Conservation (phyloP, 2,888 invertebrate species). For the Digitonthophagus gazella region DNA sequence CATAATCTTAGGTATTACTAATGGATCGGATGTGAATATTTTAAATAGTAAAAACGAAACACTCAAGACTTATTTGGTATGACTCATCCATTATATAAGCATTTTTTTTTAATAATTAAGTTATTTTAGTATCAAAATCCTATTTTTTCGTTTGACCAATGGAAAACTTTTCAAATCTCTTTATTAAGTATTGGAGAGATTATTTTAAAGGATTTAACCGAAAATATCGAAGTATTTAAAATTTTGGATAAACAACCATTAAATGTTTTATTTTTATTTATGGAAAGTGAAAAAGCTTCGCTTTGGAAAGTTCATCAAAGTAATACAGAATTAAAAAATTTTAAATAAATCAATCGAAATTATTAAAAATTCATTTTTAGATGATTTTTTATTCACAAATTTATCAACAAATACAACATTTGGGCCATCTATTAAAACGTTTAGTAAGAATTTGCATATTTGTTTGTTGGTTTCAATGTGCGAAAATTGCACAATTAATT, state of each 20-base stretch:
- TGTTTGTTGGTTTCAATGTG: constrained; percentile 43
- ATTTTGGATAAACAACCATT: constrained; percentile 37
- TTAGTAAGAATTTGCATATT: constrained; percentile 42
- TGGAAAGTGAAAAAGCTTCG: constrained; percentile 40
- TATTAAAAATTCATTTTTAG: constrained; percentile 31
- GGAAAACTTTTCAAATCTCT: constrained; percentile 42
- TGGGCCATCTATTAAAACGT: constrained; percentile 40
- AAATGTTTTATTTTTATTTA: constrained; percentile 40
- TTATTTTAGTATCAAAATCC: constrained; percentile 38
- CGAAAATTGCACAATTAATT: constrained; percentile 41
- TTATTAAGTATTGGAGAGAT: constrained; percentile 37
- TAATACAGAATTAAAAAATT: no score
- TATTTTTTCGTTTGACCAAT: constrained; percentile 42
- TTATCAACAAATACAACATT: constrained; percentile 39
- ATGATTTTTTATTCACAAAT: constrained; percentile 43
- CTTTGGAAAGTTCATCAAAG: constrained; percentile 48
- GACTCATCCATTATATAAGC: neutral
- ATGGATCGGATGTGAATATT: constrained; percentile 21
- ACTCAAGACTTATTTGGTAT: neutral
- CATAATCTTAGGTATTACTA: constrained; percentile 36
- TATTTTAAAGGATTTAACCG: constrained; percentile 38
- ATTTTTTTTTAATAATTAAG: constrained; percentile 9
- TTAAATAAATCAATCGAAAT: no score
- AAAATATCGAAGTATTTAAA: constrained; percentile 39
- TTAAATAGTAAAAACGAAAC: neutral